Conservation (phyloP, 2,113 vertebrate genomes). For the Eublepharis macularius region DNA sequence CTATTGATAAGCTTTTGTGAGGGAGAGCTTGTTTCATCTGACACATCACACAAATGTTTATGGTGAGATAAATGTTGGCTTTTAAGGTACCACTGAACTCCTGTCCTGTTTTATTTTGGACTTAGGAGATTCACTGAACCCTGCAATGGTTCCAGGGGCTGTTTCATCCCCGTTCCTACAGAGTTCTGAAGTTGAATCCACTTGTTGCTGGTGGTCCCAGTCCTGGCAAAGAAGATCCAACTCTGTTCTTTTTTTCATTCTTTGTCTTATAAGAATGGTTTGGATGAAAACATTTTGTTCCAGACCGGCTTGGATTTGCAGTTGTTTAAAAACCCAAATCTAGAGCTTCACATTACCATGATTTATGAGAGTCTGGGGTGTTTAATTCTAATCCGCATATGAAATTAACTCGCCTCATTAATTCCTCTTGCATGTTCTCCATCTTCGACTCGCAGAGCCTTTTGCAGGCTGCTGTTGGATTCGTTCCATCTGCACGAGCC, state of each 20-base stretch:
- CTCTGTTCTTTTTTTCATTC: neutral
- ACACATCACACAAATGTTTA: no score
- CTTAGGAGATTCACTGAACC: no score
- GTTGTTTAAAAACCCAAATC: slow-evolving; percentile 6
- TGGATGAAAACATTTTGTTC: slow-evolving; percentile 4
- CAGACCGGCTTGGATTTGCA: neutral
- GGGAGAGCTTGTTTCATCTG: no score
- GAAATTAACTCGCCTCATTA: neutral
- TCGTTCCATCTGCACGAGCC: neutral
- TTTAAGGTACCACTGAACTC: no score
- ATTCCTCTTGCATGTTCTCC: neutral
- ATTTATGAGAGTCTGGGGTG: neutral
- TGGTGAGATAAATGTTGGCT: no score
- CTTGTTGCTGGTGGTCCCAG: neutral
- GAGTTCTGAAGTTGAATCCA: neutral
- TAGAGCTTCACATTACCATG: neutral
- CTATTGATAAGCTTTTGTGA: no score
- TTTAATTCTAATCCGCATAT: neutral
- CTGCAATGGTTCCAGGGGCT: no score
- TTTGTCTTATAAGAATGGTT: slow-evolving; percentile 1
- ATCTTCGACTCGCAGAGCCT: neutral
- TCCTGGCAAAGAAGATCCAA: neutral
- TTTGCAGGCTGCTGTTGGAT: slow-evolving; percentile 6
- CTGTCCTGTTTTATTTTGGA: no score
- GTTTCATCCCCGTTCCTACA: neutral